Evolutionary conservation across 2,113 vertebrate genomes (phyloP).

Genomic region (Zapus hudsonius): DNA sequence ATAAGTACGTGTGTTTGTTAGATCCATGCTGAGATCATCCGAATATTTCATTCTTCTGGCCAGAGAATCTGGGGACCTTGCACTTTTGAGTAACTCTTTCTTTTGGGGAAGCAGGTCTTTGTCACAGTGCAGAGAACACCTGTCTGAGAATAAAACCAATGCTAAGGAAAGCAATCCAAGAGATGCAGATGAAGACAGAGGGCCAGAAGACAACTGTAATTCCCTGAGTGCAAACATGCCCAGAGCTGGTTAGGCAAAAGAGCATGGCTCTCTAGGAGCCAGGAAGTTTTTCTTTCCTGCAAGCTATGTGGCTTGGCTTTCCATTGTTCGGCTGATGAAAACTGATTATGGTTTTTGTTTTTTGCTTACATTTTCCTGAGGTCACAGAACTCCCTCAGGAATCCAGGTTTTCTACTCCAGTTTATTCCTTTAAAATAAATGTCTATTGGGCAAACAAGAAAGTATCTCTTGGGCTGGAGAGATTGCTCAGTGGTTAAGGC

Average conservation of each 20-base stretch:
- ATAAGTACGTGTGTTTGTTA: neutral
- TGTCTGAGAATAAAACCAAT: constrained; percentile 7
- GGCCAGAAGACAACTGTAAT: neutral
- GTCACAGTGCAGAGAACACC: neutral
- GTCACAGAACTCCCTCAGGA: neutral
- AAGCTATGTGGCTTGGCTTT: neutral
- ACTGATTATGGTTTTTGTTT: neutral
- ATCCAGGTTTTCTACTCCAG: constrained; percentile 40
- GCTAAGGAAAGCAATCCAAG: neutral
- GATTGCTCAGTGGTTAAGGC: no score
- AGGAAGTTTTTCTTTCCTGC: neutral
- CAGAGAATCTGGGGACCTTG: neutral
- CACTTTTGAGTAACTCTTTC: neutral
- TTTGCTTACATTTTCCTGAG: neutral
- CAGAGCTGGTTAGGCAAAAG: neutral
- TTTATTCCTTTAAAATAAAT: no score
- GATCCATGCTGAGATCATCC: neutral
- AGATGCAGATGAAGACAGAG: neutral
- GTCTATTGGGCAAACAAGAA: no score
- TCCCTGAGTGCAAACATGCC: neutral
- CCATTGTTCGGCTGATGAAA: constrained; percentile 8
- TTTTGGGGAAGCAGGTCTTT: neutral
- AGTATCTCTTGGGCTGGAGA: neutral
- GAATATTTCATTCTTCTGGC: neutral
- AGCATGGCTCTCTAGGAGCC: neutral